These are phyloP conservation scores for Clarias magur DNA, from an alignment of 2,113 vertebrate genomes.

Conservation along the genomic window DNA sequence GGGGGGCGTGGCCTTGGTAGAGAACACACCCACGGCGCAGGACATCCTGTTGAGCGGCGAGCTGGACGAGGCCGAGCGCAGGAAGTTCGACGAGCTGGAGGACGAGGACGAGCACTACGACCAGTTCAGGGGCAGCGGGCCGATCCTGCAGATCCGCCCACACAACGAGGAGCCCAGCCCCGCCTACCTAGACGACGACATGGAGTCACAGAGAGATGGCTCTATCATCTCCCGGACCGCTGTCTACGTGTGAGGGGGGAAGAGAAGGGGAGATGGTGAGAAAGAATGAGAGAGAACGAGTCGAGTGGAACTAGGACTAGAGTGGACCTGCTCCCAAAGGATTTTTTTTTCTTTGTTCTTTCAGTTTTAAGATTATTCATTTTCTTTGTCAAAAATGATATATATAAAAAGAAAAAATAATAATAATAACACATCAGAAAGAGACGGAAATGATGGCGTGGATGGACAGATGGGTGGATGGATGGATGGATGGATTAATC, in stretches of 20 bases:
- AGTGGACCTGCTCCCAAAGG: slow-evolving; percentile 39
- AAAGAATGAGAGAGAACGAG: slow-evolving; percentile 28
- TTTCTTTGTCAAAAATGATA: slow-evolving; percentile 1
- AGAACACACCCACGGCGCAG: slow-evolving; percentile 69
- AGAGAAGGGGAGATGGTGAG: not conserved
- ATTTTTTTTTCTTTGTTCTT: slow-evolving; percentile 20
- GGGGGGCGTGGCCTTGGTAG: slow-evolving; percentile 52
- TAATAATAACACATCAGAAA: slow-evolving; percentile 7
- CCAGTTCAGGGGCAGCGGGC: slow-evolving; percentile 71
- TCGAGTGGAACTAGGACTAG: slow-evolving; percentile 17
- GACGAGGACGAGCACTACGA: slow-evolving; percentile 76
- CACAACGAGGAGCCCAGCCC: slow-evolving; percentile 63
- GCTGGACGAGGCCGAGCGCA: slow-evolving; percentile 71
- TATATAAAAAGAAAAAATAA: not conserved
- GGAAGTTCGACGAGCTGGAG: slow-evolving; percentile 78
- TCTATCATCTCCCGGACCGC: slow-evolving; percentile 88
- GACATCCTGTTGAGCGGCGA: slow-evolving; percentile 75
- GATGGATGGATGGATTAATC: slow-evolving; percentile 28
- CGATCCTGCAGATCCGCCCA: slow-evolving; percentile 72
- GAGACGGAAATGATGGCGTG: not conserved
- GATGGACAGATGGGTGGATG: slow-evolving; percentile 24
- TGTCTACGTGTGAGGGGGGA: slow-evolving; percentile 80
- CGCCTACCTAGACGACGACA: slow-evolving; percentile 81
- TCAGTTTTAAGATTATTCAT: slow-evolving; percentile 11
- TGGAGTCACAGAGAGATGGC: slow-evolving; percentile 89